A percentile compares a stretch with the other conserved stretches of the same genome.
Conservation (phyloP, 2,113 vertebrate genomes). For the Rhea pennata region DNA sequence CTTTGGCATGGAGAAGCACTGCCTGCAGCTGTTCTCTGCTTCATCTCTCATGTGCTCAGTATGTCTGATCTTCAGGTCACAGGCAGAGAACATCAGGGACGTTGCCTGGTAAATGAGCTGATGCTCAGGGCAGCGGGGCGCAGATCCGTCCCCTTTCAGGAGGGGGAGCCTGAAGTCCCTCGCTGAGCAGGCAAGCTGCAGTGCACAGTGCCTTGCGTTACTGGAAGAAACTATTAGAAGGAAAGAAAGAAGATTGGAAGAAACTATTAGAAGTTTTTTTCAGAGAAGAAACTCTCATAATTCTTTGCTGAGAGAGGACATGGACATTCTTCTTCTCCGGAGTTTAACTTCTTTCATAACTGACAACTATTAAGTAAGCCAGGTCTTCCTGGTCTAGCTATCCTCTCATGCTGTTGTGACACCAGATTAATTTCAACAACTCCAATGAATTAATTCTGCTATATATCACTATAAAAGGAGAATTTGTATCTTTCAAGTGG, state of each 20-base stretch:
- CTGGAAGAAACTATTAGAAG: no score
- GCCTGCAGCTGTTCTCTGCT: conserved; percentile 30
- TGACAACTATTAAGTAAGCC: background rate
- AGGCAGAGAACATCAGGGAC: background rate
- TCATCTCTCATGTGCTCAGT: background rate
- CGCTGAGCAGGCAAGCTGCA: background rate
- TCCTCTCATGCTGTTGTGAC: background rate
- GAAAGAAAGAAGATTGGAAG: no score
- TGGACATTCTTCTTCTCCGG: background rate
- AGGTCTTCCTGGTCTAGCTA: background rate
- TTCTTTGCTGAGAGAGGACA: accelerated
- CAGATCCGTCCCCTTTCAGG: background rate
- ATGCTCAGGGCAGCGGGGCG: background rate
- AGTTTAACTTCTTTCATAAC: background rate
- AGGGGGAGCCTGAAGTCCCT: background rate
- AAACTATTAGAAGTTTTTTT: background rate
- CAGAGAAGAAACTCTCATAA: background rate
- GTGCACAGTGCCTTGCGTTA: no score
- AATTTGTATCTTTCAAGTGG: background rate
- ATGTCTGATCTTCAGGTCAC: conserved; percentile 41
- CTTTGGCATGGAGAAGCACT: background rate
- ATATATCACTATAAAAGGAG: background rate
- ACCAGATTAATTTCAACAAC: background rate
- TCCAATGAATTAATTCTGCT: background rate
- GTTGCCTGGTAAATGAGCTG: background rate